Evolutionary conservation across 2,888 invertebrate genomes (phyloP).

Genomic region (Ectemnius continuus): DNA sequence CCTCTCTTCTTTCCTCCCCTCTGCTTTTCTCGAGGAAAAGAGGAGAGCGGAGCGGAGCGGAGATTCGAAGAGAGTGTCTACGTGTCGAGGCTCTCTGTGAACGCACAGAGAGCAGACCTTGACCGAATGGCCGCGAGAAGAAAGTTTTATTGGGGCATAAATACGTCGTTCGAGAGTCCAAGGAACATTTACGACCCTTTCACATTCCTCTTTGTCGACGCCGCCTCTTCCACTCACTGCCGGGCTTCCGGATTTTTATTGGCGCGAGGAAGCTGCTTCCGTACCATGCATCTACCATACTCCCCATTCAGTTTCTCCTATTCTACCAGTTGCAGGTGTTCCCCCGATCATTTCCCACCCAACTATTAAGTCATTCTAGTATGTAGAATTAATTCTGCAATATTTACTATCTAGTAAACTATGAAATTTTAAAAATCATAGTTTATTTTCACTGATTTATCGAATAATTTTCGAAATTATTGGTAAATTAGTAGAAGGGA

Average conservation of each 20-base stretch:
- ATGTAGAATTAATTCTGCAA: too few relatives aligned
- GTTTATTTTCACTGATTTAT: too few relatives aligned
- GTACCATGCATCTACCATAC: not conserved
- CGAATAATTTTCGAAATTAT: too few relatives aligned
- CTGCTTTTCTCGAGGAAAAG: not conserved
- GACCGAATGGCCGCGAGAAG: conserved; percentile 50
- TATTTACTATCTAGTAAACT: too few relatives aligned
- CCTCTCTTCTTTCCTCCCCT: not conserved
- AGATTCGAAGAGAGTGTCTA: not conserved
- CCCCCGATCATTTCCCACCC: too few relatives aligned
- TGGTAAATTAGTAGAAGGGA: too few relatives aligned
- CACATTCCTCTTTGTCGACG: conserved; percentile 42
- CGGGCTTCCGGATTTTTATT: conserved; percentile 60
- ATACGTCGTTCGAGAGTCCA: conserved; percentile 46
- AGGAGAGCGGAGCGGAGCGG: too few relatives aligned
- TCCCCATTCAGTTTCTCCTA: too few relatives aligned
- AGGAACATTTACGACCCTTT: conserved; percentile 52
- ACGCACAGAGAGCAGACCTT: conserved; percentile 28
- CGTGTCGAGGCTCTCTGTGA: not conserved
- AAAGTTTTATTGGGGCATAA: conserved; percentile 65
- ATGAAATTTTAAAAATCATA: too few relatives aligned
- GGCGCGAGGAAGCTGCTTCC: conserved; percentile 11
- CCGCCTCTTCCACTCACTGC: conserved; percentile 24
- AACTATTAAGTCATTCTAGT: too few relatives aligned
- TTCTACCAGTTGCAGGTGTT: too few relatives aligned